Percentiles rank a stretch among this genome's conserved stretches.
These are phyloP conservation scores for Netelia melanura DNA, from an alignment of 2,888 invertebrate species.

Conservation along the genomic window DNA sequence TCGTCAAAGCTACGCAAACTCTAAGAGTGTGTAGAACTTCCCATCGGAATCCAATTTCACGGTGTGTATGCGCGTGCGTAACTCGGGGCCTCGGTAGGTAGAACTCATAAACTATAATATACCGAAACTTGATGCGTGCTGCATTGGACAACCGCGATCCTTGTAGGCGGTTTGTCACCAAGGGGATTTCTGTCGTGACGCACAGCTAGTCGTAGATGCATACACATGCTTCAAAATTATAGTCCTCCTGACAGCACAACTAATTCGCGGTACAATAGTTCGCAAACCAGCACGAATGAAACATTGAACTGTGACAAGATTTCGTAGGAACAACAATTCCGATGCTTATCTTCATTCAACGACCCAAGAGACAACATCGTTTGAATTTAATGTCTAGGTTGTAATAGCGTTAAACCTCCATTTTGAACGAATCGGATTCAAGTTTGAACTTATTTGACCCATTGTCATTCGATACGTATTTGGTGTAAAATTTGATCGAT, in stretches of 20 bases:
- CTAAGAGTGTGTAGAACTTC: not conserved
- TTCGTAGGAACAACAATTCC: not conserved
- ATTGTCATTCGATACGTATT: not conserved
- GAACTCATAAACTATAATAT: conserved; percentile 44
- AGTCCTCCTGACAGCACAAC: not conserved
- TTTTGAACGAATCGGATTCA: not conserved
- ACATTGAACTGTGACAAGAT: not conserved
- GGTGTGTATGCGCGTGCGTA: not conserved
- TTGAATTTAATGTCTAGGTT: not conserved
- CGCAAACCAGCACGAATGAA: not conserved
- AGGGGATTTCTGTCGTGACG: conserved; percentile 19
- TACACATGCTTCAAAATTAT: not conserved
- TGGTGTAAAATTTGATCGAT: not conserved
- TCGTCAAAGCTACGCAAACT: conserved; percentile 7
- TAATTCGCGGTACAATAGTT: not conserved
- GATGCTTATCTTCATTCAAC: not conserved
- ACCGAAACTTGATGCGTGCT: conserved; percentile 14
- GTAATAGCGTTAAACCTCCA: too few species aligned
- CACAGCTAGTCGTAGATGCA: not conserved
- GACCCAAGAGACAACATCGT: not conserved
- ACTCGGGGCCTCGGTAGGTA: not conserved
- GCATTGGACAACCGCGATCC: conserved; percentile 14
- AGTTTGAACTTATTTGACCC: not conserved
- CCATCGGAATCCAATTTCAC: conserved; percentile 4
- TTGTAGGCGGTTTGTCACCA: conserved; percentile 20